These are phyloP conservation scores for Drosophila orena DNA, from an alignment of 1,140 invertebrate genomes.

Conservation along the genomic window DNA sequence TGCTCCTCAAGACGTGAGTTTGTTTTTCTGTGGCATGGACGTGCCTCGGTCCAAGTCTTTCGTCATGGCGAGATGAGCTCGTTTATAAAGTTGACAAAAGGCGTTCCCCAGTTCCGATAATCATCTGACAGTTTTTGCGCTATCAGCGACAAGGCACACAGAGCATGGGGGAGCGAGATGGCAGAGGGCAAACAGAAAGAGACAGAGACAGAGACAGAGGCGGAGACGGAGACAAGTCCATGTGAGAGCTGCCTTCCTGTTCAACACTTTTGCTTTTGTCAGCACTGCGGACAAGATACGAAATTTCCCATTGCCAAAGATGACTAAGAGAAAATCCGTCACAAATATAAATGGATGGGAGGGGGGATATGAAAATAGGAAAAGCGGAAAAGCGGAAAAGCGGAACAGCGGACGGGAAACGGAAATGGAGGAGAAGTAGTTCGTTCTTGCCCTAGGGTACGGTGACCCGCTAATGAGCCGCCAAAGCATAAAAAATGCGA, in stretches of 20 bases:
- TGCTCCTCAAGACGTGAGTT: conserved; percentile 11
- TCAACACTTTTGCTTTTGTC: conserved; percentile 58
- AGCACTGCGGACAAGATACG: conserved; percentile 55
- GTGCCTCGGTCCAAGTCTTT: conserved; percentile 58
- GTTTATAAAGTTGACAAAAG: conserved; percentile 84
- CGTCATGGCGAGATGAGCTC: conserved; percentile 60
- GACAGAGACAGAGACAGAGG: background rate
- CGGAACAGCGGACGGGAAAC: conserved; percentile 1
- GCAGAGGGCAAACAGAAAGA: conserved; percentile 1
- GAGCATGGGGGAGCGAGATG: background rate
- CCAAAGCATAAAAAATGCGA: conserved; percentile 53
- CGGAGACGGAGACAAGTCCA: conserved; percentile 22
- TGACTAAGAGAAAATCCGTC: conserved; percentile 31
- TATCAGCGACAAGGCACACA: conserved; percentile 69
- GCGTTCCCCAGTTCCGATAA: conserved; percentile 70
- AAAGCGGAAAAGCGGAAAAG: background rate
- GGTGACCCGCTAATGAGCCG: conserved; percentile 58
- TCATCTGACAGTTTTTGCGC: conserved; percentile 81
- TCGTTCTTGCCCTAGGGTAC: conserved; percentile 28
- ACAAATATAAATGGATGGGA: background rate
- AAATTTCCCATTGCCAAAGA: conserved; percentile 46
- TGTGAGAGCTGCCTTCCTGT: conserved; percentile 30
- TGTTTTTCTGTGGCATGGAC: conserved; percentile 38
- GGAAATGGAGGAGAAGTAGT: conserved; percentile 8
- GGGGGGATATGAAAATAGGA: conserved; percentile 16